These are phyloP conservation scores for Dendrocincla tyrannina DNA, from an alignment of 2,797 vertebrate species.

Conservation along the genomic window DNA sequence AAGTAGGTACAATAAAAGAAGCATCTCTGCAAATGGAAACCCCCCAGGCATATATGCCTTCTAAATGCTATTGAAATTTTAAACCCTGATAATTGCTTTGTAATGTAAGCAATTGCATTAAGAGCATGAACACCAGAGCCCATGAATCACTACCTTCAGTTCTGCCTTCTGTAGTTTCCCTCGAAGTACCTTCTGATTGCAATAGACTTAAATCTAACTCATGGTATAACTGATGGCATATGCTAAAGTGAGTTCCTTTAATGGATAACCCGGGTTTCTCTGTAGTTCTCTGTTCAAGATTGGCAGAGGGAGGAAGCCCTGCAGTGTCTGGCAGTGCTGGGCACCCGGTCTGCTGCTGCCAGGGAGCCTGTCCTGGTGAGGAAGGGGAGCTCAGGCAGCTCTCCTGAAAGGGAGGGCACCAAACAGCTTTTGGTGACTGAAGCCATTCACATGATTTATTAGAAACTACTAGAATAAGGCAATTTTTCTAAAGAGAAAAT, in stretches of 20 bases:
- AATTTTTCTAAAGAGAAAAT: background rate
- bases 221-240: too few species aligned
- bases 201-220: background rate
- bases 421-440: accelerated
- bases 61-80: conserved; percentile 31
- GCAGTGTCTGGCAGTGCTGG: accelerated
- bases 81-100: conserved; percentile 45
- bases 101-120: conserved; percentile 45
- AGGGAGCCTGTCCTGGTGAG: accelerated
- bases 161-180: background rate
- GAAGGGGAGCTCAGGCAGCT: background rate
- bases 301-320: background rate
- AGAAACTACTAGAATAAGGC: background rate
- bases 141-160: background rate
- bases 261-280: background rate
- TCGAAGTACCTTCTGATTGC: background rate
- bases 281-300: background rate
- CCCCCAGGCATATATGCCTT: background rate
- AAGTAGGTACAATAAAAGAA: conserved; percentile 46
- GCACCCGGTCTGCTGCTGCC: background rate
- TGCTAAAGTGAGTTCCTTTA: background rate
- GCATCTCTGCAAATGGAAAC: conserved; percentile 15
- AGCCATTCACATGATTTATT: background rate
- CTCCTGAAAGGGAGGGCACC: background rate
- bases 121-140: background rate